Percentiles rank a stretch among this genome's conserved stretches.
phyloP scores from a whole-genome alignment of 2,888 invertebrate genomes.

The Agrypnus murinus region DNA sequence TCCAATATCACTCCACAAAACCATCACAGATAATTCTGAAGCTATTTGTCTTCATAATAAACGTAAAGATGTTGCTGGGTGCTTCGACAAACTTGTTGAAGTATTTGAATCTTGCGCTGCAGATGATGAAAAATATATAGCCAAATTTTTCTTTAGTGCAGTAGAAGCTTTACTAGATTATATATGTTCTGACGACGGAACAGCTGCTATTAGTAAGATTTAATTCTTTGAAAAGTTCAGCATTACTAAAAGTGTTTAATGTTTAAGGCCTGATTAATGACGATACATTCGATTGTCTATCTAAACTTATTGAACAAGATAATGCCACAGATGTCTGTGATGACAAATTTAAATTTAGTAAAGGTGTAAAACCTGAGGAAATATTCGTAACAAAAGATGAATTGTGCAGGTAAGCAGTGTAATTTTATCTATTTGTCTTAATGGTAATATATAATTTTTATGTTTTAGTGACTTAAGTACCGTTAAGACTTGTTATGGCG shows the following conservation, averaged over 20 bases:
- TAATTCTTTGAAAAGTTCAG: neutral
- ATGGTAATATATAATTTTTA: neutral
- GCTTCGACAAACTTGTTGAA: conserved; percentile 12
- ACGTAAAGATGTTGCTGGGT: conserved; percentile 9
- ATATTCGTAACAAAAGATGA: conserved; percentile 3
- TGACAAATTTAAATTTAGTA: conserved; percentile 1
- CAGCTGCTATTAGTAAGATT: conserved; percentile 14
- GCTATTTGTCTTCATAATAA: conserved; percentile 26
- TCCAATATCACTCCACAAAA: neutral
- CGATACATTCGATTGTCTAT: conserved; percentile 1
- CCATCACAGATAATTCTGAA: conserved; percentile 7
- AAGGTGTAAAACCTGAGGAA: neutral
- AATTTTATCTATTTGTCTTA: neutral
- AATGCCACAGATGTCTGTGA: neutral
- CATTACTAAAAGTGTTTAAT: neutral
- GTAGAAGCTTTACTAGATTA: conserved; percentile 19
- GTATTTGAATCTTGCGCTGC: conserved; percentile 32
- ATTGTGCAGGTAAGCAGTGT: conserved; percentile 22
- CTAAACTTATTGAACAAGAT: neutral
- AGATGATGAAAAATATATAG: conserved; percentile 32
- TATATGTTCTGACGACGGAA: conserved; percentile 23
- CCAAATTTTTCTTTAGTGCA: conserved; percentile 31
- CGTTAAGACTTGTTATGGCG: conserved; percentile 9
- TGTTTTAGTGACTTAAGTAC: conserved; percentile 15
- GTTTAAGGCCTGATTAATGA: conserved; percentile 3